Percentiles rank a stretch among this genome's conserved stretches.
These are phyloP conservation scores for Zosterops hypoxanthus DNA, from an alignment of 2,113 vertebrate species.

Conservation along the genomic window DNA sequence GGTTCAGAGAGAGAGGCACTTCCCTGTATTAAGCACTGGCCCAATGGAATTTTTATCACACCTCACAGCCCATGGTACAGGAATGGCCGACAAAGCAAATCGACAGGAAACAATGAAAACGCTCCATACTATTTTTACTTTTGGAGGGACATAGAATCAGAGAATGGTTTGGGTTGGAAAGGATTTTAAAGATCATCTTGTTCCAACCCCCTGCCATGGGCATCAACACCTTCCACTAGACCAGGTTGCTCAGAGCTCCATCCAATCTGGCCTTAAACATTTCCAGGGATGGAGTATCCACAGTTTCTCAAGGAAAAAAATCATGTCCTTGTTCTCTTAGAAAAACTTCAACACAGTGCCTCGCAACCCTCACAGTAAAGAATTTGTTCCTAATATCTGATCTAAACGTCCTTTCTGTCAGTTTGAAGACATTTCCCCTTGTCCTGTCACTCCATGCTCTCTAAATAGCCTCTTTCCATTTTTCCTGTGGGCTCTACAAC, in stretches of 20 bases:
- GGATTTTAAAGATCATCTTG: background rate
- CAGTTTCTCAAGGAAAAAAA: background rate
- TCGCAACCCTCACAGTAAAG: background rate
- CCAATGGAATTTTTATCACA: background rate
- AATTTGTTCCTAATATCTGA: background rate
- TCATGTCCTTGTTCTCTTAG: no score
- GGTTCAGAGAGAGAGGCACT: background rate
- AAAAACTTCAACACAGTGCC: background rate
- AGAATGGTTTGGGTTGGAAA: background rate
- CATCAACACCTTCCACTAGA: fast-evolving
- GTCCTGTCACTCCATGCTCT: no score
- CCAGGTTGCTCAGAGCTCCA: background rate
- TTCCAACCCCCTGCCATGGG: background rate
- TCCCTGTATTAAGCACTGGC: background rate
- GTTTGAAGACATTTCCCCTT: fast-evolving
- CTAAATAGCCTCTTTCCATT: background rate
- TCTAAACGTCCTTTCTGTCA: background rate
- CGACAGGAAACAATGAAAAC: background rate
- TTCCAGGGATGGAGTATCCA: background rate
- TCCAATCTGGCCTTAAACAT: background rate
- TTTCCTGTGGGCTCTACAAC: background rate
- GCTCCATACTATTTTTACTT: background rate
- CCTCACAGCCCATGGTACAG: background rate
- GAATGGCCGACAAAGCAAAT: background rate
- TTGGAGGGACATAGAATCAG: background rate